These are phyloP conservation scores for Eremobia ochroleuca DNA, from an alignment of 2,888 invertebrate genomes.

Conservation along the genomic window DNA sequence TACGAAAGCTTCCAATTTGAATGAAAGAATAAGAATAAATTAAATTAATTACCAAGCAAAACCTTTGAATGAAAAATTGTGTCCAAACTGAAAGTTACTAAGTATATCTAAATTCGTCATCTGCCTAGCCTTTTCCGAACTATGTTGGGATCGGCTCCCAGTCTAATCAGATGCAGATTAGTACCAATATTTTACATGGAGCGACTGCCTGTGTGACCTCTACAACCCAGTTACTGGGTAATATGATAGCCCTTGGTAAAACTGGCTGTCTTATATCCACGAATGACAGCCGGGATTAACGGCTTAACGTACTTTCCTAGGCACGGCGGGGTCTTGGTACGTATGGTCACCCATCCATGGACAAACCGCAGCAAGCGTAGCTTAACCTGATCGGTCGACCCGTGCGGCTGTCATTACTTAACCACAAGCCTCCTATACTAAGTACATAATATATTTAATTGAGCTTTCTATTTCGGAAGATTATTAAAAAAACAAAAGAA, in stretches of 20 bases:
- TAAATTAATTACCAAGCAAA: neutral
- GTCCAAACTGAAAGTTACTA: neutral
- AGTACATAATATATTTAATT: too few species aligned
- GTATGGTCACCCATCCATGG: too few species aligned
- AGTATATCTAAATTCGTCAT: neutral
- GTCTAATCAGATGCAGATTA: neutral
- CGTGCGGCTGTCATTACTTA: too few species aligned
- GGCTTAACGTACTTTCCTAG: too few species aligned
- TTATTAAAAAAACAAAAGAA: conserved; percentile 7
- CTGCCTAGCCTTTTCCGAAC: neutral
- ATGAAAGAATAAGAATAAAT: neutral
- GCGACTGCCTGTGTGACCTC: neutral
- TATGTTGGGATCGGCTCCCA: neutral
- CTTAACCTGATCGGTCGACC: too few species aligned
- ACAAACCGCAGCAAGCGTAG: too few species aligned
- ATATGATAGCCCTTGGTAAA: too few species aligned
- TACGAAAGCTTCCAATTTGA: conserved; percentile 1
- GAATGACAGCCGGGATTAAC: too few species aligned
- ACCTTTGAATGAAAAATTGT: conserved; percentile 8
- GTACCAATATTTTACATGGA: neutral
- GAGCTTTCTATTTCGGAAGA: neutral
- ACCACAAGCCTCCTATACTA: too few species aligned
- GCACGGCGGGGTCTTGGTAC: too few species aligned
- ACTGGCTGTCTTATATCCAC: too few species aligned
- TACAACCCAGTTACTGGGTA: too few species aligned